Conservation (phyloP, 2,113 vertebrate species). For the Eurypyga helias region DNA sequence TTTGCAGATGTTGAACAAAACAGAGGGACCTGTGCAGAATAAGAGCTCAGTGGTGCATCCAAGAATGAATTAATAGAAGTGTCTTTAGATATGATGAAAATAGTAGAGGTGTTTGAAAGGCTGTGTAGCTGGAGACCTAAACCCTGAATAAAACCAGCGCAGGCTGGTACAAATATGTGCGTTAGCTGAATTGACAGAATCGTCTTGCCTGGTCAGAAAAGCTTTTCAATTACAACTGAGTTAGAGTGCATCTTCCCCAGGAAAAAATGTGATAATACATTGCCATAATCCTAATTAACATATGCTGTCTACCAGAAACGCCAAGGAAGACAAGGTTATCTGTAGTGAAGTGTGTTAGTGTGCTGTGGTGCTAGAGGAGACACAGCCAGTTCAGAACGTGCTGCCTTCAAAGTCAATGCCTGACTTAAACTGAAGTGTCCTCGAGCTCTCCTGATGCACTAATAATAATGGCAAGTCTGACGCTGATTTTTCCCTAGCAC, state of each 20-base stretch:
- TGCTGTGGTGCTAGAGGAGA: not conserved
- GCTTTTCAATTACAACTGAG: not conserved
- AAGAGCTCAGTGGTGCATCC: not conserved
- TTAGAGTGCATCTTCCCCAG: not conserved
- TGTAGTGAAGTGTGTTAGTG: not conserved
- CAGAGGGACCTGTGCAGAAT: not conserved
- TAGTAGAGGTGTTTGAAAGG: not conserved
- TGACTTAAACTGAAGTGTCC: not conserved
- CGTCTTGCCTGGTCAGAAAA: not conserved
- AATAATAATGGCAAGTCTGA: not conserved
- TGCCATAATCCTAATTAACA: not conserved
- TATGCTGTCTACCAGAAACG: not conserved
- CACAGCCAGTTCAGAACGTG: fast-evolving
- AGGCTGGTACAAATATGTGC: not conserved
- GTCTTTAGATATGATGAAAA: not conserved
- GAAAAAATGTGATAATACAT: not conserved
- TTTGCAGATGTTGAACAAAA: not conserved
- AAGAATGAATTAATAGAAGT: not conserved
- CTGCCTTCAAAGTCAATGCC: not conserved
- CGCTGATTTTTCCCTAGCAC: not conserved
- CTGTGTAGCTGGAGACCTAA: not conserved
- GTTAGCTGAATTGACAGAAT: not conserved
- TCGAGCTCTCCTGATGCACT: not conserved
- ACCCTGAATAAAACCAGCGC: not conserved
- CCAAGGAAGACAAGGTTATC: not conserved